Evolutionary conservation across 2,113 vertebrate genomes (phyloP), one percentile per base, ranked within the genome.

Genomic region (Pitta sordida): DNA sequence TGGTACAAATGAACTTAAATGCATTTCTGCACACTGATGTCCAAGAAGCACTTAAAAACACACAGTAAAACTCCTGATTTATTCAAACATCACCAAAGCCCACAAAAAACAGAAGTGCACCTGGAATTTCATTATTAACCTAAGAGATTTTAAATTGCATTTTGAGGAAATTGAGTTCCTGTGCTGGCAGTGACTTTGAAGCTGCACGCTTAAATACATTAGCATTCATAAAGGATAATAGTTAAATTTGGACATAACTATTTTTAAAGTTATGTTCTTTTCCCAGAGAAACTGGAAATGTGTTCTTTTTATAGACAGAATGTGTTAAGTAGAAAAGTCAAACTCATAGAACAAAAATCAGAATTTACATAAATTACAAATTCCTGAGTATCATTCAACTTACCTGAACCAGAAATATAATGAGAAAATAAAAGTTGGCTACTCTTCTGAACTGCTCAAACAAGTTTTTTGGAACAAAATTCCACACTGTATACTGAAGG

Each of bases 361-460:
- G 59, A 24, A 88, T 51, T 77, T 53, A 90, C 37, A 75, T 10
- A 68, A 68, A 82, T 19, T 36, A 30, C 16, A 17, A 44, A 79
- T 60, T 68, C 34, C 5, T 36, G 9, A 82, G 27, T 82, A 74
- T 73, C 73, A 74, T 34, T 56, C 37, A 93, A 93, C 98, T 98
- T 98, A 99, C 99, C 99, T 99, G 99, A 95, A 99, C 99, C 90
- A 99, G 99, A 98, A 99, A 99, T 97, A 99, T 99, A 85, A 99
- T 99, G 96, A 99, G 99, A 96, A 99, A 99, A 96, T 99, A 99
- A 97, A 99, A 99, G 97, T 99, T 99, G 97, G 99, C 99, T 97
- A 99, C 98, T 97, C 99, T 99, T 98, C 99, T 98, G 98, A 99
- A 99, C 95, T 99, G 99, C 93, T 99, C 99, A 96, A 99, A 99